A percentile compares a stretch with the other conserved stretches of the same genome.
phyloP scores from a whole-genome alignment of 2,888 invertebrate species.

The Euzetes globulus region DNA sequence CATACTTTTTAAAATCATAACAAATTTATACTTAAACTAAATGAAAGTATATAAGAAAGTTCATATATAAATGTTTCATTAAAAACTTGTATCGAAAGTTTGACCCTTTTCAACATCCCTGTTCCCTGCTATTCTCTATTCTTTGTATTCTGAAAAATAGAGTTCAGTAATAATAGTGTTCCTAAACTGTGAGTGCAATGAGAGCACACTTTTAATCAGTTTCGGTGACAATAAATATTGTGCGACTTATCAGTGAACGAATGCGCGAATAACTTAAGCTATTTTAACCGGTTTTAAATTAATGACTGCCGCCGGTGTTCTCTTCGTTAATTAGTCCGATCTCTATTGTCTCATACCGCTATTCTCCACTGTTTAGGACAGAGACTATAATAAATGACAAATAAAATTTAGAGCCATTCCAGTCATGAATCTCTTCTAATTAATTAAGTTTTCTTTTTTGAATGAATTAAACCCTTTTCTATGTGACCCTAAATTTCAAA shows the following conservation, averaged over 20 bases:
- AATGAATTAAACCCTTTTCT: not conserved
- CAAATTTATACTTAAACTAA: no score
- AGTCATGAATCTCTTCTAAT: slow-evolving; percentile 8
- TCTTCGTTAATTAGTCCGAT: slow-evolving; percentile 24
- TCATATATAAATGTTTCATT: no score
- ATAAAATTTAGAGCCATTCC: not conserved
- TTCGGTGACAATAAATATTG: slow-evolving; percentile 26
- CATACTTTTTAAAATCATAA: no score
- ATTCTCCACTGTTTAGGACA: slow-evolving; percentile 20
- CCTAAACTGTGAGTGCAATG: not conserved
- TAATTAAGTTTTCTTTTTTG: slow-evolving; percentile 6
- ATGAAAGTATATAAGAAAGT: no score
- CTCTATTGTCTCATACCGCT: slow-evolving; percentile 16
- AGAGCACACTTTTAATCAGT: slow-evolving; percentile 27
- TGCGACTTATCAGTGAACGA: slow-evolving; percentile 22
- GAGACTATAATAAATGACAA: slow-evolving; percentile 23
- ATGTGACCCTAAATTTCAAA: no score
- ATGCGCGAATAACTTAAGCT: slow-evolving; percentile 1
- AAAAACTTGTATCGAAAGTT: no score
- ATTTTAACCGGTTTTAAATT: slow-evolving; percentile 26
- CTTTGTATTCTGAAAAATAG: not conserved
- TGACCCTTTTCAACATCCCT: no score
- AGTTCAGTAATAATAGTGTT: slow-evolving; percentile 24
- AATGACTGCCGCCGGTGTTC: slow-evolving; percentile 29
- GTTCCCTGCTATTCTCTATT: not conserved